Conservation (phyloP, 1,140 invertebrate genomes). For the Orussus abietinus region DNA sequence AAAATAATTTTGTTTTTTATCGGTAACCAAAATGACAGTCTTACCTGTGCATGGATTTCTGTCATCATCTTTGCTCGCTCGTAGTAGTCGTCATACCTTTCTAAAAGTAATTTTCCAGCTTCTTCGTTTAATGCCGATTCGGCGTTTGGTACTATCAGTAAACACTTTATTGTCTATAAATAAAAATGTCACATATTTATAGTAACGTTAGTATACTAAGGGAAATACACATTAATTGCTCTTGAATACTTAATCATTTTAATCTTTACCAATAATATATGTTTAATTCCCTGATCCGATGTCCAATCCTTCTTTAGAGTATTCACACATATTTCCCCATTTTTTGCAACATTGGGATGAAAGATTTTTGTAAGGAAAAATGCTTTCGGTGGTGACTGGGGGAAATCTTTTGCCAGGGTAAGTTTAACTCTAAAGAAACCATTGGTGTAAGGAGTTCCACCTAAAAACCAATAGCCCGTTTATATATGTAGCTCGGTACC, state of each 20-base stretch:
- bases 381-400: constrained; percentile 87
- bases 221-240: constrained; percentile 6
- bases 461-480: constrained; percentile 54
- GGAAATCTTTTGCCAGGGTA: constrained; percentile 89
- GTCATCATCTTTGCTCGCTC: constrained; percentile 90
- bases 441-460: constrained; percentile 80
- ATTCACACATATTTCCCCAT: constrained; percentile 97
- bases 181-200: constrained; percentile 1
- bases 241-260: constrained; percentile 1
- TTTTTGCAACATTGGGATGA: constrained; percentile 92
- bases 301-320: constrained; percentile 97
- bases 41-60: constrained; percentile 83
- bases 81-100: constrained; percentile 89
- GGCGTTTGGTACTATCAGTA: constrained; percentile 90
- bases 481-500: too few relatives aligned
- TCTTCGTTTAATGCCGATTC: constrained; percentile 94
- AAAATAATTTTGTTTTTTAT: constrained; percentile 2
- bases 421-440: constrained; percentile 88
- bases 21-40: constrained; percentile 1
- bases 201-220: not conserved
- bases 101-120: constrained; percentile 84
- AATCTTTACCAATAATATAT: constrained; percentile 83
- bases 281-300: constrained; percentile 91
- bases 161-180: constrained; percentile 83
- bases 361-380: constrained; percentile 96